Evolutionary conservation across 2,113 vertebrate species (phyloP), one percentile per base, ranked within the genome.

Genomic region (Gasterosteus nipponicus): DNA sequence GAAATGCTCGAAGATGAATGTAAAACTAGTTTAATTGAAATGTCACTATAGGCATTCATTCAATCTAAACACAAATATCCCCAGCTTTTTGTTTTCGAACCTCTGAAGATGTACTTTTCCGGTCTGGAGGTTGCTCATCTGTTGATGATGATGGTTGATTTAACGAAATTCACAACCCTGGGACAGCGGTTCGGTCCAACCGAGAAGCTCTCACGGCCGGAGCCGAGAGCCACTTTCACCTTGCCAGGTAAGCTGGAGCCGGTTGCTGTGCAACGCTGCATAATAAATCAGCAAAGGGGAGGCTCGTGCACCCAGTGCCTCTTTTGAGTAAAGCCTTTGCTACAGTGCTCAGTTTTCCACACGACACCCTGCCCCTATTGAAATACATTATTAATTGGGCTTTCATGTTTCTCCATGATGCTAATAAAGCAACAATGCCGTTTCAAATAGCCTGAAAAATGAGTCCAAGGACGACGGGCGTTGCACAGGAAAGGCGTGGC

Each of bases 391-490:
- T 92, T 91, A 92, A 94, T 94, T 87, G 83, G 80, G 49, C 84
- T 86, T 83, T 84, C 89, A 79, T 75, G 85, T 92, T 91, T 89
- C 83, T 80, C 78, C 82, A 77, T 69, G 82, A 89, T 79, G 87
- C 87, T 91, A 93, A 92, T 93, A 93, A 93, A 93, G 88, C 89
- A 93, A 91, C 89, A 91, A 73, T 85, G 90, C 82, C 92, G 78
- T 82, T 89, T 85, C 87, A 92, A 90, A 93, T 93, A 89, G 95
- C 93, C 94, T 95, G 93, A 94, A 90, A 94, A 94, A 94, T 93
- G 87, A 94, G 86, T 81, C 73, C 94, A 94, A 96, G 96, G 96
- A 94, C 94, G 67, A 75, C 73, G 71, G 89, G 86, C 93, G 85
- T 83, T 69, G 83, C 86, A 75, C 83, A 19, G 86, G 85, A 84